Conservation (phyloP, 2,888 invertebrate species). For the Lepidochrysops patricia region DNA sequence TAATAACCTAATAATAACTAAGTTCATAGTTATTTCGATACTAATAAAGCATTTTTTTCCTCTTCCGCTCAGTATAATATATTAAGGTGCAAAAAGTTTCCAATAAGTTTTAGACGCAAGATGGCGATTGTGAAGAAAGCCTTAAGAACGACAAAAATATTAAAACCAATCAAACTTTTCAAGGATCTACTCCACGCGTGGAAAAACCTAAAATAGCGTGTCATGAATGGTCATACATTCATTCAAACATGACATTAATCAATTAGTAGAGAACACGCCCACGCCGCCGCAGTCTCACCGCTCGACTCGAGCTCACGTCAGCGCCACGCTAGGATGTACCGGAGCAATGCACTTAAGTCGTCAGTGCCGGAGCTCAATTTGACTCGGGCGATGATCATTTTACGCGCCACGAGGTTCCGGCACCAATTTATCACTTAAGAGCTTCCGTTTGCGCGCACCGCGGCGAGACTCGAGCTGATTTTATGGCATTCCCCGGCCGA, state of each 20-base stretch:
- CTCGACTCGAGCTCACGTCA: neutral
- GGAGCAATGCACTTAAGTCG: constrained; percentile 53
- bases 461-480: constrained; percentile 35
- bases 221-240: constrained; percentile 7
- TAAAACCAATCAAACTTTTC: neutral
- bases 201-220: constrained; percentile 2
- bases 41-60: too few species aligned
- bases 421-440: constrained; percentile 70
- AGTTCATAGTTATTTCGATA: too few species aligned
- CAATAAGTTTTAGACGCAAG: too few species aligned
- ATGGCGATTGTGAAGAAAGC: too few species aligned
- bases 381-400: constrained; percentile 58
- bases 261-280: neutral
- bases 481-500: constrained; percentile 39
- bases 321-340: constrained; percentile 24
- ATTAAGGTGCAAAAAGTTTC: too few species aligned
- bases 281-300: constrained; percentile 11
- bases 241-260: constrained; percentile 1
- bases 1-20: too few species aligned
- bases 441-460: constrained; percentile 56
- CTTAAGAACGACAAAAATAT: neutral
- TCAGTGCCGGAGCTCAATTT: constrained; percentile 40
- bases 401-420: constrained; percentile 66
- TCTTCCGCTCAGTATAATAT: too few species aligned
- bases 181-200: neutral